Evolutionary conservation across 2,888 invertebrate genomes (phyloP).

Genomic region (Teinopalpus imperialis): DNA sequence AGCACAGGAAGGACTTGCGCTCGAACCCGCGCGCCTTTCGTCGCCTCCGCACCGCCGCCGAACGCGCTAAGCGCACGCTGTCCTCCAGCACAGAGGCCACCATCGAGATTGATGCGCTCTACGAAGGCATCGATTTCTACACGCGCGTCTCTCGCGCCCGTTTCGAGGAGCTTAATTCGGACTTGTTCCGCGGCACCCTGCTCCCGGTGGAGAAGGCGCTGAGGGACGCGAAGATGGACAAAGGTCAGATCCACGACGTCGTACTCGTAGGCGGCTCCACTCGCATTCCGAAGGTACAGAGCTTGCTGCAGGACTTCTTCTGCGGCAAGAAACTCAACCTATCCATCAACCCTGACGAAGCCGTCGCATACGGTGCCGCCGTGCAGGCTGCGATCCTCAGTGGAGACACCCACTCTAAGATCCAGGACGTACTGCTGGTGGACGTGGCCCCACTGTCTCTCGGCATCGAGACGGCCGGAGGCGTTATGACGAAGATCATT

Average conservation of each 20-base stretch:
- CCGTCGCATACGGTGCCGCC: constrained; percentile 90
- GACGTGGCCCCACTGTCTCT: constrained; percentile 85
- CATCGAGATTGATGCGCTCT: constrained; percentile 88
- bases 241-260: constrained; percentile 88
- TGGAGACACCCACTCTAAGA: constrained; percentile 88
- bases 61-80: constrained; percentile 88
- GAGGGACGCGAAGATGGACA: constrained; percentile 90
- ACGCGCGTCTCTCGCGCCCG: constrained; percentile 87
- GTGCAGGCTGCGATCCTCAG: constrained; percentile 88
- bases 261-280: constrained; percentile 92
- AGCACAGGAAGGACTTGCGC: constrained; percentile 85
- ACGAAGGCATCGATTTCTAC: constrained; percentile 87
- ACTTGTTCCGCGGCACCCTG: constrained; percentile 87
- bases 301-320: constrained; percentile 88
- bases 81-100: constrained; percentile 89
- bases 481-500: constrained; percentile 89
- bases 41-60: constrained; percentile 88
- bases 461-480: constrained; percentile 90
- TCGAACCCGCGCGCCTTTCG: constrained; percentile 85
- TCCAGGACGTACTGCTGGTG: constrained; percentile 85
- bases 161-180: constrained; percentile 88
- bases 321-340: constrained; percentile 87
- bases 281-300: constrained; percentile 90
- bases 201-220: constrained; percentile 90
- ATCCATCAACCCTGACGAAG: constrained; percentile 91